Conservation (phyloP, 2,888 invertebrate genomes). For the Dasypolia templi region DNA sequence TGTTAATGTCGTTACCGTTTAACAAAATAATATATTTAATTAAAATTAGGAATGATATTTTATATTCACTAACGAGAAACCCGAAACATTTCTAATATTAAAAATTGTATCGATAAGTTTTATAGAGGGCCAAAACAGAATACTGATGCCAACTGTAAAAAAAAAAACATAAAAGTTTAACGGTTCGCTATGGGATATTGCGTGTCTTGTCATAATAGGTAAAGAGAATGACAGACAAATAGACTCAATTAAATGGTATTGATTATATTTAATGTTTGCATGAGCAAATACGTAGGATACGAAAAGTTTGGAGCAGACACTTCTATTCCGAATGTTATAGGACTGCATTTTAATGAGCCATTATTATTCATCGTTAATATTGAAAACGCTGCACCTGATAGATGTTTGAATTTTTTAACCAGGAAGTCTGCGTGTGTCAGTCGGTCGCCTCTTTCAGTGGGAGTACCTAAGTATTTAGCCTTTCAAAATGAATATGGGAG, state of each 20-base stretch:
- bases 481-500: background rate
- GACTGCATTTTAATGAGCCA: slow-evolving; percentile 27
- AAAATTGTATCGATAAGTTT: slow-evolving; percentile 24
- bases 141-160: slow-evolving; percentile 15
- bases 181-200: slow-evolving; percentile 20
- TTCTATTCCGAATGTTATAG: background rate
- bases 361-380: slow-evolving; percentile 11
- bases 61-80: slow-evolving; percentile 6
- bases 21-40: background rate
- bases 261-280: slow-evolving; percentile 29
- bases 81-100: slow-evolving; percentile 17
- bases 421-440: background rate
- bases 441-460: background rate
- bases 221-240: slow-evolving; percentile 17
- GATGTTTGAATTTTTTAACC: background rate
- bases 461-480: background rate
- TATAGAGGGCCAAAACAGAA: background rate
- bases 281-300: slow-evolving; percentile 13
- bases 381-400: slow-evolving; percentile 3
- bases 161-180: slow-evolving; percentile 20
- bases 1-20: background rate
- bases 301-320: background rate
- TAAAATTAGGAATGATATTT: no score
- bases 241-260: slow-evolving; percentile 30
- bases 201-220: slow-evolving; percentile 19